Evolutionary conservation across 2,797 vertebrate genomes (phyloP), one percentile per base, ranked within the genome.

Genomic region (Tauraco hartlaubi): DNA sequence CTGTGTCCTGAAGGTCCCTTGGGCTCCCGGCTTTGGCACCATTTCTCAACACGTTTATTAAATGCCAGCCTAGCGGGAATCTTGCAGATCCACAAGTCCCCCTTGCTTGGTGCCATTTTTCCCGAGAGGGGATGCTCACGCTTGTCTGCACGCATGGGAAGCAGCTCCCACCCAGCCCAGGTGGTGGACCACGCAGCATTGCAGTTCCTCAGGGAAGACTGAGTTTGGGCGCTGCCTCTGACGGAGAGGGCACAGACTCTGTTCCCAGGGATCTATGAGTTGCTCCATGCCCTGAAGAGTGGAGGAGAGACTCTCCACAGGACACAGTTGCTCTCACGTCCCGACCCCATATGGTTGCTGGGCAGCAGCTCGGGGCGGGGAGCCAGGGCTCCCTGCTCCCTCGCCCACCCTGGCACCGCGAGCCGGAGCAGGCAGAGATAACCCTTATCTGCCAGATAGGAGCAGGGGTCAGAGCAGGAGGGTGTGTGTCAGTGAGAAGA

Each of bases 361-460:
- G 49, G 64, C 75, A 92, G 87, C 72, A 33, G 35, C 46, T 59
- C 5, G 1, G 64, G n/a, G n/a, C 18, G 12, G 4, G 33, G 56
- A 88, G 75, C 49, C 93, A 88, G 64, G 37, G 41, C 90, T 88
- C 51, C 43, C 37, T 21, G 37, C 72, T 35, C 91, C 51, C 82
- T 90, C 14, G 0, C 74, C 90, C 83, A 41, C 29, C 54, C 54
- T 46, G 92, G 92, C 81, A 95, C 88, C 87, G 39, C 3, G 1
- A 85, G 84, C 73, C 1, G 0, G 58, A 86, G 90, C 55, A 41
- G 69, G 58, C 8, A 11, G 59, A 94, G 95, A 96, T 94, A 96
- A 64, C 12, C 14, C 33, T 44, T 96, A 96, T 94, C 96, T 96
- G 59, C 33, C 43, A 59, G 94, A 91, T 78, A 94, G 85, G 59